Evolutionary conservation across 2,888 invertebrate species (phyloP).

Genomic region (Chrysolina haemoptera): DNA sequence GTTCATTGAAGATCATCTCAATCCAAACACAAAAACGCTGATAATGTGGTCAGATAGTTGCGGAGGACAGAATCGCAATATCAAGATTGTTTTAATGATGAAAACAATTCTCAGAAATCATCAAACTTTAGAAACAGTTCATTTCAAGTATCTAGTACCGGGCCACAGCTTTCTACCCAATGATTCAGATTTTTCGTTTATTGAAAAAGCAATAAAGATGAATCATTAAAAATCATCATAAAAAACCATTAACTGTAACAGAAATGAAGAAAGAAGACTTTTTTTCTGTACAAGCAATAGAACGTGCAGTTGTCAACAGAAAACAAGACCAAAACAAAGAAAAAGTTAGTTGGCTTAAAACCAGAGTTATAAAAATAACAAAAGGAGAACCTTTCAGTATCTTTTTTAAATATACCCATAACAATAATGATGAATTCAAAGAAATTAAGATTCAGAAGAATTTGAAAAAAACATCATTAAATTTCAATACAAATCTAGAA

Average conservation of each 20-base stretch:
- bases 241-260: too few relatives aligned
- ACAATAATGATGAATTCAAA: conserved; percentile 6
- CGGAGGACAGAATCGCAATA: too few relatives aligned
- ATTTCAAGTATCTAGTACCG: not conserved
- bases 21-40: not conserved
- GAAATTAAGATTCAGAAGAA: conserved; percentile 6
- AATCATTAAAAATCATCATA: too few relatives aligned
- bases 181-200: not conserved
- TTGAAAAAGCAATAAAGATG: not conserved
- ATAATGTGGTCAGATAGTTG: not conserved
- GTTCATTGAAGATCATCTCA: not conserved
- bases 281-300: too few relatives aligned
- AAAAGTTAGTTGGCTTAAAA: not conserved
- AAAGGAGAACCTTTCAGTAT: conserved; percentile 4
- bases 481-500: conserved; percentile 6
- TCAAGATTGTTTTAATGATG: not conserved
- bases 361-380: conserved; percentile 4
- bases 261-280: too few relatives aligned
- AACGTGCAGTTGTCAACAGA: too few relatives aligned
- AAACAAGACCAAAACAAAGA: too few relatives aligned
- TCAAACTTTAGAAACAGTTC: too few relatives aligned
- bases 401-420: not conserved
- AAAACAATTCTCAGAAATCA: not conserved
- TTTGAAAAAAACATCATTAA: not conserved
- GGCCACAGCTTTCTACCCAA: not conserved